A percentile compares a stretch with the other conserved stretches of the same genome.
Conservation (phyloP, 2,113 vertebrate species). For the Ciconia boyciana region DNA sequence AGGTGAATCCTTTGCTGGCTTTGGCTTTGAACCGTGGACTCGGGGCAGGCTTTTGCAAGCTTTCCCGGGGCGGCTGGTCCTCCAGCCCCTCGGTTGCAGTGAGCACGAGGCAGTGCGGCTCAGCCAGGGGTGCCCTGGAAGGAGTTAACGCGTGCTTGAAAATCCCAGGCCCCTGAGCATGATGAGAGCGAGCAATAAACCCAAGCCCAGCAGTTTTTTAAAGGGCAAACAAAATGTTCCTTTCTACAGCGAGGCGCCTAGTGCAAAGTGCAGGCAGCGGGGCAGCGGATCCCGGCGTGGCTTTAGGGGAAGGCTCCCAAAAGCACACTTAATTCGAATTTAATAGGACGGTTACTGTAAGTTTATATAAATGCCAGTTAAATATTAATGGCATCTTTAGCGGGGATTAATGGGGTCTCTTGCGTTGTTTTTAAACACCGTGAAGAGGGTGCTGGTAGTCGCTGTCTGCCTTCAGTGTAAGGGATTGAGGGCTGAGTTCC, state of each 20-base stretch:
- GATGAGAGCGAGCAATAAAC: neutral
- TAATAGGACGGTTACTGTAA: slow-evolving; percentile 69
- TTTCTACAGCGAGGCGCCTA: slow-evolving; percentile 8
- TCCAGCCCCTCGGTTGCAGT: neutral
- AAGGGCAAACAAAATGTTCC: slow-evolving; percentile 53
- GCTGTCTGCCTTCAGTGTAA: neutral
- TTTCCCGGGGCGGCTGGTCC: neutral
- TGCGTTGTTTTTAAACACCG: neutral
- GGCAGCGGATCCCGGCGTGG: slow-evolving; percentile 4
- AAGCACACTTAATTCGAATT: slow-evolving; percentile 67
- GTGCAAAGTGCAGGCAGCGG: neutral
- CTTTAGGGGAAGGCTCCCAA: slow-evolving; percentile 69
- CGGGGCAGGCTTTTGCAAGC: neutral
- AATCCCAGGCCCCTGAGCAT: neutral
- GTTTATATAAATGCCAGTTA: slow-evolving; percentile 75
- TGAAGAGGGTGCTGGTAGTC: neutral
- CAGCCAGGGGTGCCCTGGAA: neutral
- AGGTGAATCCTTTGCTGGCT: neutral
- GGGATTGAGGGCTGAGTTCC: neutral
- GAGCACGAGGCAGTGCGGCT: neutral
- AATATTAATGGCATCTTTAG: slow-evolving; percentile 71
- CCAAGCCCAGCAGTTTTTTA: neutral
- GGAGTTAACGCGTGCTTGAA: neutral
- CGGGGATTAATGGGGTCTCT: slow-evolving; percentile 54
- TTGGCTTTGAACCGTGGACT: neutral